These are phyloP conservation scores for Nycteola revayana DNA, from an alignment of 2,888 invertebrate genomes.

Conservation along the genomic window DNA sequence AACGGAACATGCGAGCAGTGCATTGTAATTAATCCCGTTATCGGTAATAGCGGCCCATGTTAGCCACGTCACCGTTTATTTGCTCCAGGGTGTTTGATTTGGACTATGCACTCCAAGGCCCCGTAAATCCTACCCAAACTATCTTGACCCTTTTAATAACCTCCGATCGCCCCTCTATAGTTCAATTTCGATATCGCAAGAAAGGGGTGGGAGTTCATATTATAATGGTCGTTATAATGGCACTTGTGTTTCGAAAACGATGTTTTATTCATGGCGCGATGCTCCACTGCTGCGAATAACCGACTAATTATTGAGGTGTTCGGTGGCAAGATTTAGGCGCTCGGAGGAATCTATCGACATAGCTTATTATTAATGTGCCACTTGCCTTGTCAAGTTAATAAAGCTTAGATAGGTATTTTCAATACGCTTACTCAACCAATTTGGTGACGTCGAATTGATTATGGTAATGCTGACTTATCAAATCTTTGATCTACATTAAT, in stretches of 20 bases:
- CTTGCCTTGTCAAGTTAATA: constrained; percentile 55
- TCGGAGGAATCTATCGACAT: constrained; percentile 35
- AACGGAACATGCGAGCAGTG: constrained; percentile 30
- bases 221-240: constrained; percentile 46
- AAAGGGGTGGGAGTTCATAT: constrained; percentile 32
- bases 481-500: constrained; percentile 20
- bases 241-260: constrained; percentile 63
- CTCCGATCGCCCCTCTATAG: constrained; percentile 6
- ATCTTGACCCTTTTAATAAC: constrained; percentile 30
- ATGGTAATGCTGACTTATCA: constrained; percentile 36
- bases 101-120: constrained; percentile 47
- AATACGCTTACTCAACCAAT: constrained; percentile 27
- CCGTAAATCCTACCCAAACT: constrained; percentile 40
- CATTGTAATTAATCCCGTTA: constrained; percentile 62
- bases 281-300: constrained; percentile 66
- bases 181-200: constrained; percentile 11
- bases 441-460: constrained; percentile 29
- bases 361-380: constrained; percentile 45
- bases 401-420: constrained; percentile 29
- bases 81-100: constrained; percentile 53
- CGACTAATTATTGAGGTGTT: constrained; percentile 74
- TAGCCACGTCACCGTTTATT: constrained; percentile 58
- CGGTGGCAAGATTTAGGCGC: constrained; percentile 52
- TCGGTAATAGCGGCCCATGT: constrained; percentile 51
- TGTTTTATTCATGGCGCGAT: constrained; percentile 76